A percentile compares a stretch with the other conserved stretches of the same genome.
Evolutionary conservation across 2,113 vertebrate genomes (phyloP).

Genomic region (Phocoena phocoena): DNA sequence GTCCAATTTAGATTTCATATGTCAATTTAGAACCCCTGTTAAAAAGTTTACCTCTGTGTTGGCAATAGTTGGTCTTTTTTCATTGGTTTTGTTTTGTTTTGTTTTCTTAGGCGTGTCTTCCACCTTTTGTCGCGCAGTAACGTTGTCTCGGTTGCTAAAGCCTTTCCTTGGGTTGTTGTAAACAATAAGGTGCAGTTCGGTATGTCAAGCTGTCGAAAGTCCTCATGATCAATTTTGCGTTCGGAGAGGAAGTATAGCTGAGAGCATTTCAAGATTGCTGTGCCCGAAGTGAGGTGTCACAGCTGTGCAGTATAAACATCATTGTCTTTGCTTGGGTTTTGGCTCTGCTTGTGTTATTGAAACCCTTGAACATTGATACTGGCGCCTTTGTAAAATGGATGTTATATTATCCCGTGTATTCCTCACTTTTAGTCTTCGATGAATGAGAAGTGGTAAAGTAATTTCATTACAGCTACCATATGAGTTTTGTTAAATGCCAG

Average conservation of each 20-base stretch:
- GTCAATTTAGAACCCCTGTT: not conserved
- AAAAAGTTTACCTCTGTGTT: not conserved
- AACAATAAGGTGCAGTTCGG: not conserved
- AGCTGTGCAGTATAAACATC: not conserved
- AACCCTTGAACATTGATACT: not conserved
- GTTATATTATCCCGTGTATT: not conserved
- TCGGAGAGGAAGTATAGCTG: not conserved
- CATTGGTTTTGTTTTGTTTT: not conserved
- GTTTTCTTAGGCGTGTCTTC: not conserved
- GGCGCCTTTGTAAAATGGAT: not conserved
- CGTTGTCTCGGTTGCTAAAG: not conserved
- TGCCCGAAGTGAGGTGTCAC: not conserved
- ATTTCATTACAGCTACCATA: not conserved
- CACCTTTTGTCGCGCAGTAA: not conserved
- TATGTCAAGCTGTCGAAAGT: not conserved
- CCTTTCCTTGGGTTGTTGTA: not conserved
- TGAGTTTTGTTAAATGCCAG: not conserved
- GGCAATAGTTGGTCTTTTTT: not conserved
- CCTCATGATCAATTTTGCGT: not conserved
- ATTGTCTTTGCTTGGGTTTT: not conserved
- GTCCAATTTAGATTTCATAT: not conserved
- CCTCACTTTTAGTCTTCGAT: not conserved
- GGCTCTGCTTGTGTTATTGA: not conserved
- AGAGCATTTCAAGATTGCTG: not conserved
- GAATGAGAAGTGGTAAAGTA: constrained; percentile 9